A percentile compares a stretch with the other conserved stretches of the same genome.
phyloP scores from a whole-genome alignment of 2,888 invertebrate genomes.

The Corythucha ciliata region DNA sequence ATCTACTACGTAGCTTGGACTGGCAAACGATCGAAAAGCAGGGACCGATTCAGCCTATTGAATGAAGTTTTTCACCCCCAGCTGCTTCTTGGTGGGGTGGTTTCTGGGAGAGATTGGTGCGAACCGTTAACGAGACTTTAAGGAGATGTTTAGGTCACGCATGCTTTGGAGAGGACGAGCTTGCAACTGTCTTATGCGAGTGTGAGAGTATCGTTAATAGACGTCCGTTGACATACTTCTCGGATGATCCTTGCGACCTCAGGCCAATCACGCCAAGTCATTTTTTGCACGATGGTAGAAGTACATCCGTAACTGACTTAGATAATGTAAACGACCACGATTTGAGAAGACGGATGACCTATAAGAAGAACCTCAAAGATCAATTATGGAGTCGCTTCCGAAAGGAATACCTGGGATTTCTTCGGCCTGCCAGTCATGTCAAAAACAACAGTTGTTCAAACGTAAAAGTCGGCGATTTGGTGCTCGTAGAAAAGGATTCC shows the following conservation, averaged over 20 bases:
- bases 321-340: slow-evolving; percentile 5
- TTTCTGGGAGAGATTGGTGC: slow-evolving; percentile 37
- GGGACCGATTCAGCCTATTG: slow-evolving; percentile 30
- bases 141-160: slow-evolving; percentile 19
- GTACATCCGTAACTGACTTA: slow-evolving; percentile 13
- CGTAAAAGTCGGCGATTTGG: no score
- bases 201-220: slow-evolving; percentile 16
- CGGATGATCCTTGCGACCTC: slow-evolving; percentile 27
- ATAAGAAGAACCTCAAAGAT: not conserved
- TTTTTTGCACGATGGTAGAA: slow-evolving; percentile 28
- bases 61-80: slow-evolving; percentile 35
- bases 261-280: slow-evolving; percentile 34
- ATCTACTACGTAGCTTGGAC: slow-evolving; percentile 45
- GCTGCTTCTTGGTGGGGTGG: slow-evolving; percentile 43
- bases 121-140: slow-evolving; percentile 20
- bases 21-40: slow-evolving; percentile 40
- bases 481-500: no score
- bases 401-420: no score
- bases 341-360: not conserved
- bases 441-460: no score
- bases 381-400: no score
- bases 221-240: slow-evolving; percentile 10
- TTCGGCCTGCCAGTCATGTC: no score
- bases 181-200: slow-evolving; percentile 25
- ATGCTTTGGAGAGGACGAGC: slow-evolving; percentile 19